Conservation (phyloP, 2,888 invertebrate species). For the Merodon equestris region DNA sequence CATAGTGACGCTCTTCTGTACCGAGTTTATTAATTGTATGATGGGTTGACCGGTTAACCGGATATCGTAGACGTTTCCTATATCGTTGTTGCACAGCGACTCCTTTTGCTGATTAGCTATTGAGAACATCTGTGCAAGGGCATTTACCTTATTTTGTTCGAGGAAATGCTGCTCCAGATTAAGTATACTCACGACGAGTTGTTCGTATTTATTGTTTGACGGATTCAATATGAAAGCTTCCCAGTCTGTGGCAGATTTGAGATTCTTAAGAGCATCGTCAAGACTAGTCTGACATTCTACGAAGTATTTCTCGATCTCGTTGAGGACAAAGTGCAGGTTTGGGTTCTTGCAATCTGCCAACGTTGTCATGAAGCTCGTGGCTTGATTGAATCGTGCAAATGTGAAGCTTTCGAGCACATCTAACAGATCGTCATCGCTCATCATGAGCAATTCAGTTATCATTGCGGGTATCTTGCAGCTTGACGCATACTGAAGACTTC, state of each 20-base stretch:
- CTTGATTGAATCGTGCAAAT: constrained; percentile 9
- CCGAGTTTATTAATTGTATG: constrained; percentile 15
- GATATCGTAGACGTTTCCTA: constrained; percentile 34
- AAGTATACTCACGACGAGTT: constrained; percentile 14
- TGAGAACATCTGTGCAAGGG: constrained; percentile 30
- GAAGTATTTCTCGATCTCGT: constrained; percentile 38
- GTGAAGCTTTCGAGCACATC: constrained; percentile 35
- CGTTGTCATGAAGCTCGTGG: constrained; percentile 28
- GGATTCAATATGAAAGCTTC: constrained; percentile 26
- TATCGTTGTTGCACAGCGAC: constrained; percentile 35
- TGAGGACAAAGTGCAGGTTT: constrained; percentile 26
- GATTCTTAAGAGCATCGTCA: constrained; percentile 2
- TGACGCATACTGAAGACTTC: constrained; percentile 40
- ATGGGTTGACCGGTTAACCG: constrained; percentile 40
- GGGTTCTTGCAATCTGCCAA: constrained; percentile 13
- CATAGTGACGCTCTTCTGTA: constrained; percentile 36
- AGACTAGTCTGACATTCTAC: constrained; percentile 24
- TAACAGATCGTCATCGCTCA: constrained; percentile 56
- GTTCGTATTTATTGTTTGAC: constrained; percentile 21
- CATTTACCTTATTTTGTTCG: constrained; percentile 43
- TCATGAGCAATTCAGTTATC: constrained; percentile 63
- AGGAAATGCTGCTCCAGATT: constrained; percentile 17
- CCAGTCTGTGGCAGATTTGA: constrained; percentile 45
- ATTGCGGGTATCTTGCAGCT: constrained; percentile 55
- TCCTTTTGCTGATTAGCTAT: constrained; percentile 43